phyloP scores from a whole-genome alignment of 2,113 vertebrate species.

The Talpa occidentalis region DNA sequence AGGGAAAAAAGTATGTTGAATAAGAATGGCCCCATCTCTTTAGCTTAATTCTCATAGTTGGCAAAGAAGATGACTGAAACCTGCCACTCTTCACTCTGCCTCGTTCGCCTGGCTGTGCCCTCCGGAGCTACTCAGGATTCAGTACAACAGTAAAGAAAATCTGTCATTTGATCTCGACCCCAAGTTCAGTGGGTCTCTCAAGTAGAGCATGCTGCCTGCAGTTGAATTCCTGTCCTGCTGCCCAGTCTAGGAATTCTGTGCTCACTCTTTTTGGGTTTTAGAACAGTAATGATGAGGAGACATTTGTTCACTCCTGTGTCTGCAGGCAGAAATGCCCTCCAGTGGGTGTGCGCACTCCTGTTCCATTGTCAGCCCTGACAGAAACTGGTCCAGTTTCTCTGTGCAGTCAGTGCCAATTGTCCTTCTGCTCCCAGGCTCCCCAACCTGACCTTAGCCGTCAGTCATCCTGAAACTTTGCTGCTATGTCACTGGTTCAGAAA shows the following conservation, averaged over 20 bases:
- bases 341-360: neutral
- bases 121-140: neutral
- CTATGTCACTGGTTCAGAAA: neutral
- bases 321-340: neutral
- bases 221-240: rapidly evolving
- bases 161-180: rapidly evolving
- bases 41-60: neutral
- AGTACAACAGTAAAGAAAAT: neutral
- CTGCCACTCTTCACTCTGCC: rapidly evolving
- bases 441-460: neutral
- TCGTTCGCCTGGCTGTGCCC: neutral
- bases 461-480: neutral
- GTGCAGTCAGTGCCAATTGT: rapidly evolving
- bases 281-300: too few relatives aligned
- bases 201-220: neutral
- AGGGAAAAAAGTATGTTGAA: too few relatives aligned
- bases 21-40: neutral
- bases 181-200: rapidly evolving
- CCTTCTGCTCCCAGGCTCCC: neutral
- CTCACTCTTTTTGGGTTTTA: rapidly evolving
- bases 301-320: neutral
- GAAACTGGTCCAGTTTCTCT: neutral
- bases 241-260: neutral
- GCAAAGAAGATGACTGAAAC: neutral
- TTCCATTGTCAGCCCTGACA: rapidly evolving